These are phyloP conservation scores for Brachylomia viminalis DNA, from an alignment of 2,888 invertebrate species.

Conservation along the genomic window DNA sequence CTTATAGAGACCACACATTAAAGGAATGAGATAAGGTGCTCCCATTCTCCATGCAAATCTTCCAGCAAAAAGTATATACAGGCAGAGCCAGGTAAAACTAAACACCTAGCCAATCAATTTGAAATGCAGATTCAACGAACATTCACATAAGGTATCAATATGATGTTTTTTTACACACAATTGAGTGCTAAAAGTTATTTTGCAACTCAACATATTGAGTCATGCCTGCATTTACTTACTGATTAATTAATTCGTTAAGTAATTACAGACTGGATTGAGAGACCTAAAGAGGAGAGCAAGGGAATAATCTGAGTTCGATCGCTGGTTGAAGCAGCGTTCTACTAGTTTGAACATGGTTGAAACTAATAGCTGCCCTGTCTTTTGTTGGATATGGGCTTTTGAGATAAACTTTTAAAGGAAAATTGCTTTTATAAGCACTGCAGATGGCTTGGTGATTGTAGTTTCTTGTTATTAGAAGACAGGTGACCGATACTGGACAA, in stretches of 20 bases:
- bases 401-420: conserved; percentile 50
- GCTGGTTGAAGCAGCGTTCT: conserved; percentile 15
- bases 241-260: conserved; percentile 55
- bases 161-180: conserved; percentile 48
- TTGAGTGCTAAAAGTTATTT: conserved; percentile 65
- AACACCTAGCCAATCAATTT: conserved; percentile 24
- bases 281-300: conserved; percentile 29
- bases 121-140: conserved; percentile 44
- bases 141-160: conserved; percentile 19
- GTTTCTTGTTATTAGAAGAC: conserved; percentile 1
- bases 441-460: conserved; percentile 18
- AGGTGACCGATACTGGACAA: background rate
- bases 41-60: conserved; percentile 26
- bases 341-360: conserved; percentile 11
- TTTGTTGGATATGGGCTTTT: conserved; percentile 35
- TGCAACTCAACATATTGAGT: conserved; percentile 39
- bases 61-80: conserved; percentile 11
- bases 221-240: conserved; percentile 28
- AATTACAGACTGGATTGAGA: conserved; percentile 42
- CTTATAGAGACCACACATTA: background rate
- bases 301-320: conserved; percentile 25
- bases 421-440: conserved; percentile 35
- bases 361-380: conserved; percentile 5
- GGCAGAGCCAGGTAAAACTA: conserved; percentile 24
- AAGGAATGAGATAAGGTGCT: background rate